Conservation (phyloP, 2,888 invertebrate species). For the Liopterus haemorrhoidalis region DNA sequence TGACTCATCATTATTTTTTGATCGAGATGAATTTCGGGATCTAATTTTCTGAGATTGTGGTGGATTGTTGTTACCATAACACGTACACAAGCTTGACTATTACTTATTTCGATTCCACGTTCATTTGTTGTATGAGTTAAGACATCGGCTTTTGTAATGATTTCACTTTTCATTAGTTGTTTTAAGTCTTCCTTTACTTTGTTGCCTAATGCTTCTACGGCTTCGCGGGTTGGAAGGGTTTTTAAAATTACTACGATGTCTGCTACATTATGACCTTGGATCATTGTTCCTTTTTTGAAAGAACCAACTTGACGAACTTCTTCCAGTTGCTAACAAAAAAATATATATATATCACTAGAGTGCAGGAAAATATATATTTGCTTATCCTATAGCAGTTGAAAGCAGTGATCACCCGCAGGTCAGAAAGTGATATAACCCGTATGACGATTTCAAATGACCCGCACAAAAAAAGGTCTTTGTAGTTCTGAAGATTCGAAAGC, state of each 20-base stretch:
- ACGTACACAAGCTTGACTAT: conserved; percentile 77
- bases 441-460: too few species aligned
- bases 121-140: conserved; percentile 57
- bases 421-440: too few species aligned
- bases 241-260: conserved; percentile 96
- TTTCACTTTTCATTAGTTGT: conserved; percentile 58
- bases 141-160: conserved; percentile 56
- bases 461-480: too few species aligned
- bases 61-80: conserved; percentile 91
- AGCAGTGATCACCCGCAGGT: too few species aligned
- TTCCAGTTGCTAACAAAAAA: conserved; percentile 66
- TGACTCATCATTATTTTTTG: conserved; percentile 79
- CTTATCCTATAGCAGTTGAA: too few species aligned
- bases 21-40: conserved; percentile 75
- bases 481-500: too few species aligned
- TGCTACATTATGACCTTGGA: conserved; percentile 90
- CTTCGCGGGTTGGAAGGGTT: conserved; percentile 92
- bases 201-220: conserved; percentile 84
- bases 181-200: conserved; percentile 85
- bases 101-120: conserved; percentile 84
- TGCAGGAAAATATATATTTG: too few species aligned
- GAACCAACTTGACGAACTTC: conserved; percentile 96
- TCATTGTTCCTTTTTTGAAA: conserved; percentile 97
- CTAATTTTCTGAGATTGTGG: conserved; percentile 87
- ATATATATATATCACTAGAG: too few species aligned